Evolutionary conservation across 2,888 invertebrate genomes (phyloP).

Genomic region (Xestia xanthographa): DNA sequence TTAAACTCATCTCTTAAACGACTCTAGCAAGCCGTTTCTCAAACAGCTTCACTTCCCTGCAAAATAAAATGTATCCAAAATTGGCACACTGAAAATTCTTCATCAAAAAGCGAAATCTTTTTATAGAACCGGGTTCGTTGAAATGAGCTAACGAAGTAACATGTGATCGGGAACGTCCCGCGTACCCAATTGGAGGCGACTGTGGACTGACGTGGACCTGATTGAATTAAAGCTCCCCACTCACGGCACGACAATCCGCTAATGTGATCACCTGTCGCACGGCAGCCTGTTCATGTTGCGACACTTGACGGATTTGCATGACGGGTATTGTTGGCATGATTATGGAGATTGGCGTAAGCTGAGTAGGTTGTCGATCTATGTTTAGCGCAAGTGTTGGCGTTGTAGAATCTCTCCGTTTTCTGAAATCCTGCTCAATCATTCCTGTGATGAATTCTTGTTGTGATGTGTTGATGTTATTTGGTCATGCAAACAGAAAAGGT

Average conservation of each 20-base stretch:
- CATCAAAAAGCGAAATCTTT: constrained; percentile 38
- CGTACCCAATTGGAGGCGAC: constrained; percentile 25
- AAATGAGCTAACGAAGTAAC: constrained; percentile 49
- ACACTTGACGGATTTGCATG: constrained; percentile 31
- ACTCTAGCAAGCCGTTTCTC: constrained; percentile 8
- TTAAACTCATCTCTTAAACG: constrained; percentile 18
- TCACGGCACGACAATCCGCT: constrained; percentile 44
- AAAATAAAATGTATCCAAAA: constrained; percentile 35
- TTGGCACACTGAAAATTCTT: constrained; percentile 22
- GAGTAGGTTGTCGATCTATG: background rate
- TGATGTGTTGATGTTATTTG: background rate
- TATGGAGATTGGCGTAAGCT: constrained; percentile 1
- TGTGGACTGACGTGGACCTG: constrained; percentile 26
- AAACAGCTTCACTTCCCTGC: constrained; percentile 10
- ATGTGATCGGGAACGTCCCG: constrained; percentile 18
- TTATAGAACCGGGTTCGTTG: constrained; percentile 17
- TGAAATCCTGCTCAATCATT: constrained; percentile 7
- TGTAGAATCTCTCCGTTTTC: too few species aligned
- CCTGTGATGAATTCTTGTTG: background rate
- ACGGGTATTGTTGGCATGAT: constrained; percentile 31
- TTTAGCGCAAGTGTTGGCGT: background rate
- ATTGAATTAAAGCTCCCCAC: constrained; percentile 54
- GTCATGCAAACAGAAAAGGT: background rate
- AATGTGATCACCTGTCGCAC: constrained; percentile 48
- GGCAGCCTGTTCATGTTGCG: constrained; percentile 14